Percentiles rank a stretch among this genome's conserved stretches.
These are phyloP conservation scores for Periophthalmus modestus DNA, from an alignment of 2,113 vertebrate species.

Conservation along the genomic window DNA sequence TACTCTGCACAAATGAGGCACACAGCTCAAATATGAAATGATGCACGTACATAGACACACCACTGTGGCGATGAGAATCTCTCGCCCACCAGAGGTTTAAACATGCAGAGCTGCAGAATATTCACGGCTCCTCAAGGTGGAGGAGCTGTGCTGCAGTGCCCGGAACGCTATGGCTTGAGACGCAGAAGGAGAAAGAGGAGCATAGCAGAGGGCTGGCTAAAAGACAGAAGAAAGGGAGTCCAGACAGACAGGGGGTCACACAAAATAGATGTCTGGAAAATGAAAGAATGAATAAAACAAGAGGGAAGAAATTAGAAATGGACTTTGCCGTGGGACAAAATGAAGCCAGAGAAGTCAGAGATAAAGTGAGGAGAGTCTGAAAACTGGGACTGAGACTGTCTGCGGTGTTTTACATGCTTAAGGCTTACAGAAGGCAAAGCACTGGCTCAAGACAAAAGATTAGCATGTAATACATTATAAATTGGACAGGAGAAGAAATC, in stretches of 20 bases:
- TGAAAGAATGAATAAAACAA: conserved; percentile 74
- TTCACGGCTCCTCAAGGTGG: conserved; percentile 56
- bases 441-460: not conserved
- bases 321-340: conserved; percentile 42
- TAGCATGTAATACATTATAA: not conserved
- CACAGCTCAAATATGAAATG: conserved; percentile 22
- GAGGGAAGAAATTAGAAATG: conserved; percentile 64
- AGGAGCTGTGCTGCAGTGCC: conserved; percentile 60
- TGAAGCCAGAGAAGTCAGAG: conserved; percentile 14
- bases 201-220: conserved; percentile 27
- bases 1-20: conserved; percentile 56
- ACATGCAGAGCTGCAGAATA: conserved; percentile 69
- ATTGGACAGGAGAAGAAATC: not conserved
- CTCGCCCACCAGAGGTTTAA: conserved; percentile 67
- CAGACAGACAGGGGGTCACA: conserved; percentile 34
- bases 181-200: conserved; percentile 1
- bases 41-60: conserved; percentile 15
- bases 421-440: not conserved
- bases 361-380: conserved; percentile 16
- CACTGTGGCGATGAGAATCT: conserved; percentile 56
- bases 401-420: conserved; percentile 12
- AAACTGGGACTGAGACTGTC: conserved; percentile 16
- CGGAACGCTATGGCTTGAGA: conserved; percentile 42
- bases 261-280: conserved; percentile 60
- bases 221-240: conserved; percentile 17